phyloP scores from a whole-genome alignment of 2,113 vertebrate species.

The Nannobrachium achirus region DNA sequence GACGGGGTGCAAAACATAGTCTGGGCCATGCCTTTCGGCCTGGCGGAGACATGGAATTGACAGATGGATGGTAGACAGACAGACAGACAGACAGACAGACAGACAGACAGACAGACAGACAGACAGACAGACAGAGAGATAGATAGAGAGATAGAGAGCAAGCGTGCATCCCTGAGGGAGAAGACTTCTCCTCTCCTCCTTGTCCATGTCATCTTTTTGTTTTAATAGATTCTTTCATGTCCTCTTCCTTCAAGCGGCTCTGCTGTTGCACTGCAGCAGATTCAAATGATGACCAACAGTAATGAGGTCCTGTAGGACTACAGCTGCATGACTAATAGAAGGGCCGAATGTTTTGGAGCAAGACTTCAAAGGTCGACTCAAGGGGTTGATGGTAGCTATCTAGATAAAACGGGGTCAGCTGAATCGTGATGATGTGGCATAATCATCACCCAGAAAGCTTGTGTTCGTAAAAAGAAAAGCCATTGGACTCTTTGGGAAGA shows the following conservation, averaged over 20 bases:
- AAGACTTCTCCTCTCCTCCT: constrained; percentile 39
- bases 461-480: neutral
- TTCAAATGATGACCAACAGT: constrained; percentile 71
- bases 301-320: constrained; percentile 75
- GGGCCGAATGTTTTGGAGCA: constrained; percentile 43
- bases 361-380: constrained; percentile 29
- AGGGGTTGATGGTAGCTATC: constrained; percentile 29
- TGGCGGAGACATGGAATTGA: no score
- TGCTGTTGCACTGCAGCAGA: constrained; percentile 54
- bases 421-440: constrained; percentile 27
- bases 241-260: constrained; percentile 24
- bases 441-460: constrained; percentile 1
- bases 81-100: neutral
- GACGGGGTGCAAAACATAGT: no score
- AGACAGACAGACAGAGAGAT: constrained; percentile 1
- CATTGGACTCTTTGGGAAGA: neutral
- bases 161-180: neutral
- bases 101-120: neutral
- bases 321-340: constrained; percentile 66
- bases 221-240: constrained; percentile 63
- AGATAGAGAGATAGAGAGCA: constrained; percentile 8
- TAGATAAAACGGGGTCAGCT: constrained; percentile 28
- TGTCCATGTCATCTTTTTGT: constrained; percentile 58
- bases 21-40: no score
- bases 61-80: neutral